Evolutionary conservation across 2,888 invertebrate species (phyloP).

Genomic region (Ramazzottius varieornatus): DNA sequence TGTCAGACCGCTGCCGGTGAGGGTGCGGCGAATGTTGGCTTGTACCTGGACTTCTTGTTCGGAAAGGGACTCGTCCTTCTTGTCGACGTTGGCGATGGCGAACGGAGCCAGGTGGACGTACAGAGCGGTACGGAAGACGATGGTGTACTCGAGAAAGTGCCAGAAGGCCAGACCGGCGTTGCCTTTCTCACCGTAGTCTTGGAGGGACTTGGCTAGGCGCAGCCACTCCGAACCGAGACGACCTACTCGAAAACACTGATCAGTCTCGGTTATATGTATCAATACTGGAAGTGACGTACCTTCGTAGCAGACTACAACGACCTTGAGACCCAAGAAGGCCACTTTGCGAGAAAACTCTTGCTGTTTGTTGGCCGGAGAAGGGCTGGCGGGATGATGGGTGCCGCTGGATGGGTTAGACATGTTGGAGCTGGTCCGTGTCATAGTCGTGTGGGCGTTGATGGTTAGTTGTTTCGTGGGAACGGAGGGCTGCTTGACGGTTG

Average conservation of each 20-base stretch:
- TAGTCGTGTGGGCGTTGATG: background rate
- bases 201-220: background rate
- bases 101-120: constrained; percentile 1
- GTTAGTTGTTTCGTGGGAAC: background rate
- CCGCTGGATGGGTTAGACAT: background rate
- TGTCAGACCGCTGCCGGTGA: background rate
- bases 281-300: no score
- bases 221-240: constrained; percentile 3
- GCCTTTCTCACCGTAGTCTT: background rate
- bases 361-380: background rate
- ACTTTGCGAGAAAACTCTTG: background rate
- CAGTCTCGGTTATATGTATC: no score
- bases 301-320: background rate
- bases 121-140: background rate
- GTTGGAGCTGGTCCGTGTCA: background rate
- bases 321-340: background rate
- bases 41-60: background rate
- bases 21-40: background rate
- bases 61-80: background rate
- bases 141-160: constrained; percentile 3
- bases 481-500: background rate
- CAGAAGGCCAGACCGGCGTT: constrained; percentile 3
- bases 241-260: no score
- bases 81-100: background rate
- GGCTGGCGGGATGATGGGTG: background rate